phyloP scores from a whole-genome alignment of 2,888 invertebrate species.

The Tillus elongatus region DNA sequence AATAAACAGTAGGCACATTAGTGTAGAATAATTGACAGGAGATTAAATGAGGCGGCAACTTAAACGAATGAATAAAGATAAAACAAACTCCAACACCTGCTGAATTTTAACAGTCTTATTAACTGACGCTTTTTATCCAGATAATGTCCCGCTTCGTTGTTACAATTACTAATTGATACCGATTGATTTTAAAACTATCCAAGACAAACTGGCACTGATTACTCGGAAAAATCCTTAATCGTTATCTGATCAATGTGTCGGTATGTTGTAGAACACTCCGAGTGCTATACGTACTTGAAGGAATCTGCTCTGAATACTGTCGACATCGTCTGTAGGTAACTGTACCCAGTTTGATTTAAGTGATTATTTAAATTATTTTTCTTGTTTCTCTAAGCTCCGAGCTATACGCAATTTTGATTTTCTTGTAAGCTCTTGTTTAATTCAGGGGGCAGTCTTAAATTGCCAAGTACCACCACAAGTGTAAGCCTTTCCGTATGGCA shows the following conservation, averaged over 20 bases:
- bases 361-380: too few relatives aligned
- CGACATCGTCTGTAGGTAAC: too few relatives aligned
- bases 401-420: too few relatives aligned
- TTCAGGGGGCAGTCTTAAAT: too few relatives aligned
- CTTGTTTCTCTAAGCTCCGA: too few relatives aligned
- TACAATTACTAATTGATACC: conserved; percentile 33
- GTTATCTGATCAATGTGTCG: conserved; percentile 15
- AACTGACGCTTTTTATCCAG: conserved; percentile 26
- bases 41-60: conserved; percentile 27
- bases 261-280: too few relatives aligned
- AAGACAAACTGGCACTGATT: conserved; percentile 18
- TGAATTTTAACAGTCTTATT: conserved; percentile 32
- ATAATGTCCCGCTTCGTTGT: conserved; percentile 26
- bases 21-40: conserved; percentile 26
- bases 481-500: too few relatives aligned
- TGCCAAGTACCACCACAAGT: too few relatives aligned
- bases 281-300: too few relatives aligned
- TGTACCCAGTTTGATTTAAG: too few relatives aligned
- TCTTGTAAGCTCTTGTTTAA: too few relatives aligned
- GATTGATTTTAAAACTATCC: conserved; percentile 24
- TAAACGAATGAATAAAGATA: conserved; percentile 31
- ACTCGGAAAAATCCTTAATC: conserved; percentile 18
- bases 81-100: conserved; percentile 30
- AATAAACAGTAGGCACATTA: conserved; percentile 24
- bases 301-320: too few relatives aligned